Base-by-base conservation (phyloP, 2,113 vertebrate genomes). In the Calypte anna region DNA sequence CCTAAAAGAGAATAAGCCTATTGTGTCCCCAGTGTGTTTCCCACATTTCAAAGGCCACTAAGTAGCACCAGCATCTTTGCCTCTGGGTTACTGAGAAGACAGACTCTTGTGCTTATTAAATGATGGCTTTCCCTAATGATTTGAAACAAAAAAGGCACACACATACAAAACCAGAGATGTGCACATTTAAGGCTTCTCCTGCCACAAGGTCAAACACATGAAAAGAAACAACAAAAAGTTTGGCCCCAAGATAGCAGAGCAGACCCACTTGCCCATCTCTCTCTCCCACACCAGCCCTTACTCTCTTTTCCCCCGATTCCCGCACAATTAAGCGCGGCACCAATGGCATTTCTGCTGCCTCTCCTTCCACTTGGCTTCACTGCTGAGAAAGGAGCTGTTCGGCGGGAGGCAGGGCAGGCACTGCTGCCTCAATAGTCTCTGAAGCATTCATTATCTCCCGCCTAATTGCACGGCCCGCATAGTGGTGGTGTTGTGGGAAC, bases 281-380 rank as follows among this genome's bases (percentile, higher is more conserved):
- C 77, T 90, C 88, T 93, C 93, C 82, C 86, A 94, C 91, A 73
- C 74, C 15, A 2, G 83, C 66, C 63, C 36, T 74, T 31, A 70
- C 93, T 90, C 64, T 67, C 33, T 72, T 88, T 85, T 81, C 50
- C 96, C 89, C 82, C 6, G 4, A 33, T 92, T 94, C 88, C 79
- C 25, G 92, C 83, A 87, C 94, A 94, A 90, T 97, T 93, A 96
- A 95, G 88, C 3, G 2, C 50, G 0, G 79, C 90, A 79, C 94
- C 94, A 94, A 95, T 93, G 83, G 88, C 86, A 90, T 97, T 96
- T 93, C 63, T 75, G 92, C 63, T 74, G 51, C 91, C 36, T 43
- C 89, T 91, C 92, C 92, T 93, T 94, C 97, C 97, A 97, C 94
- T 96, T 95, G 95, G 96, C 94, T 97, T 97, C 96, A 97, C 97